Percentiles rank a stretch among this genome's conserved stretches.
phyloP scores from a whole-genome alignment of 2,113 vertebrate species.

The Callospermophilus lateralis region DNA sequence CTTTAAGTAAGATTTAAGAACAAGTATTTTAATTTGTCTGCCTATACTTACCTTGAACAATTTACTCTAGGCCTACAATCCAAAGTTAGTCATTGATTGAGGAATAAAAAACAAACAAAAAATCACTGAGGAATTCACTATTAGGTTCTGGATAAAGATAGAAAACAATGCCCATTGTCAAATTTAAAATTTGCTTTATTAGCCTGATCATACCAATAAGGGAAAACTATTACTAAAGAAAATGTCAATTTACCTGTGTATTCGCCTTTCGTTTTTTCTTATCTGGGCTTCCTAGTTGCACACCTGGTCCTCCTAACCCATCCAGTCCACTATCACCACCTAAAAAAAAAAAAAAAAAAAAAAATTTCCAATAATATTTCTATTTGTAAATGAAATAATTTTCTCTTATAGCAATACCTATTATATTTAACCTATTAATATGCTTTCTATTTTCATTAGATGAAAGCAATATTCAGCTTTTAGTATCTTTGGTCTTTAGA shows the following conservation, averaged over 20 bases:
- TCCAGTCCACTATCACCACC: constrained; percentile 92
- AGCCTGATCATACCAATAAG: not conserved
- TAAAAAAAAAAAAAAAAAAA: constrained; percentile 81
- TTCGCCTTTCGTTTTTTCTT: constrained; percentile 93
- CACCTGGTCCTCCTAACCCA: constrained; percentile 90
- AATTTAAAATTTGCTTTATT: constrained; percentile 7
- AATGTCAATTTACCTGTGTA: constrained; percentile 88
- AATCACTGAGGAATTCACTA: not conserved
- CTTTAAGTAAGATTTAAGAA: constrained; percentile 34
- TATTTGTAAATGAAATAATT: constrained; percentile 65
- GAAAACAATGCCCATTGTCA: constrained; percentile 32
- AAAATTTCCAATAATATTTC: constrained; percentile 63
- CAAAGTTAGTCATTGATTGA: not conserved
- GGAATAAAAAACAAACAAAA: not conserved
- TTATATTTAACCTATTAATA: constrained; percentile 42
- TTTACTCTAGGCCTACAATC: not conserved
- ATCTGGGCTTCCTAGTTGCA: constrained; percentile 91
- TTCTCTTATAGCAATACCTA: not conserved
- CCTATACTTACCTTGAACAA: not conserved
- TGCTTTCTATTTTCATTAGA: constrained; percentile 40
- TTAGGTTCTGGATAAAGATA: not conserved
- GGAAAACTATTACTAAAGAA: constrained; percentile 17
- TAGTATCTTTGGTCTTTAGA: constrained; percentile 26
- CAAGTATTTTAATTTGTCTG: constrained; percentile 44
- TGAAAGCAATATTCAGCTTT: constrained; percentile 48